Conservation (phyloP, 2,797 vertebrate genomes). For the Alcedo quadribrachys region DNA sequence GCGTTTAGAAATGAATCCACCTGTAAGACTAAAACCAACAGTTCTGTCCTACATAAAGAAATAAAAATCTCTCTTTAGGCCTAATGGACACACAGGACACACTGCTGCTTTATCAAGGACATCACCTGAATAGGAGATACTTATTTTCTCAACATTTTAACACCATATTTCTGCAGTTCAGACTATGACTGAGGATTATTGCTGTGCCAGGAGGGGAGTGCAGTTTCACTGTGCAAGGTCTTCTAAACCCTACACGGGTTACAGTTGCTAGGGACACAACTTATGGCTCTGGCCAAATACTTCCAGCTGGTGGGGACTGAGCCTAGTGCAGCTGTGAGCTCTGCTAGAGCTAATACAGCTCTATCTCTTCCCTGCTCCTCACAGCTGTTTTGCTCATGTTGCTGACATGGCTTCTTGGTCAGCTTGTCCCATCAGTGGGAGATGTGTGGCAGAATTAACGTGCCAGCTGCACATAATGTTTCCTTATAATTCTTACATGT, state of each 20-base stretch:
- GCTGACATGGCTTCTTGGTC: not conserved
- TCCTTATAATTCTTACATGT: not conserved
- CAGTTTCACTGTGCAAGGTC: not conserved
- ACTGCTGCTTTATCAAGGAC: not conserved
- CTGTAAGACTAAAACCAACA: conserved; percentile 34
- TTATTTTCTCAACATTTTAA: not conserved
- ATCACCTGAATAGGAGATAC: not conserved
- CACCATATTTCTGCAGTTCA: not conserved
- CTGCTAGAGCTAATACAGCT: not conserved
- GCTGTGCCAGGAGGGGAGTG: not conserved
- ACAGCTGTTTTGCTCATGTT: not conserved
- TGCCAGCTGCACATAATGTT: not conserved
- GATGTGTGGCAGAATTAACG: not conserved
- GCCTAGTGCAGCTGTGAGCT: not conserved
- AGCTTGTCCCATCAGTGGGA: not conserved
- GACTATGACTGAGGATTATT: not conserved
- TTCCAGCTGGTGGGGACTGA: not conserved
- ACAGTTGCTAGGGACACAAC: not conserved
- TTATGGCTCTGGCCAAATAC: not conserved
- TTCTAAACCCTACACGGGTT: not conserved
- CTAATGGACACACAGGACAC: not conserved
- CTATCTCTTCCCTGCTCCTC: no score
- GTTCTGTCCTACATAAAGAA: not conserved
- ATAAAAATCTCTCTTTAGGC: not conserved
- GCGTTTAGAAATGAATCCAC: conserved; percentile 34